A percentile compares a stretch with the other conserved stretches of the same genome.
phyloP scores from a whole-genome alignment of 2,888 invertebrate species.

The Eucera pruinosa region DNA sequence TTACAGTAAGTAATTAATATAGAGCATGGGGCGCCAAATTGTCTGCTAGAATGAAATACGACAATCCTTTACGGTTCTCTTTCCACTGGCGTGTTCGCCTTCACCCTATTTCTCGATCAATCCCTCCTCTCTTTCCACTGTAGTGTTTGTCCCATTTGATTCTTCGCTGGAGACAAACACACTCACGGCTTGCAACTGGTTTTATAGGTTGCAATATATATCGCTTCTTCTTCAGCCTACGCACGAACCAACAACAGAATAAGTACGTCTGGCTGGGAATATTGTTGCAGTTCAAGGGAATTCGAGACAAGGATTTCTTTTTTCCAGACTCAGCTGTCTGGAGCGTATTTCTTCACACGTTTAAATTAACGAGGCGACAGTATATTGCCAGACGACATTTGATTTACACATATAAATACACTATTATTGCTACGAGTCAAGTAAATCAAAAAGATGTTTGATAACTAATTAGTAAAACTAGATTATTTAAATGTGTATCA shows the following conservation, averaged over 20 bases:
- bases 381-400: background rate
- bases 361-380: slow-evolving; percentile 2
- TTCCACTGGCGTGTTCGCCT: slow-evolving; percentile 14
- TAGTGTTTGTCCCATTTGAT: slow-evolving; percentile 32
- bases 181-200: slow-evolving; percentile 44
- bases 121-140: slow-evolving; percentile 18
- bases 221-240: slow-evolving; percentile 43
- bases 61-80: slow-evolving; percentile 31
- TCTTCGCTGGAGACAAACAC: slow-evolving; percentile 34
- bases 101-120: slow-evolving; percentile 45
- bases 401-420: background rate
- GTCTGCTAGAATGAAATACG: slow-evolving; percentile 56
- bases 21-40: slow-evolving; percentile 59
- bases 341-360: background rate
- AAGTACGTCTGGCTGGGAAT: slow-evolving; percentile 35
- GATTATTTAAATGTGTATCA: too few relatives aligned
- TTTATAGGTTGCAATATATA: slow-evolving; percentile 46
- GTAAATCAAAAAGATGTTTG: background rate
- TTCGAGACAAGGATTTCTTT: slow-evolving; percentile 8
- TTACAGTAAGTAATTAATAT: slow-evolving; percentile 57
- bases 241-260: slow-evolving; percentile 27
- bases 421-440: background rate
- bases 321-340: slow-evolving; percentile 2
- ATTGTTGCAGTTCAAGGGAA: slow-evolving; percentile 38
- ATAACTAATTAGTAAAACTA: too few relatives aligned